Evolutionary conservation across 2,797 vertebrate species (phyloP), one percentile per base, ranked within the genome.

Genomic region (Cirrhinus molitorella): DNA sequence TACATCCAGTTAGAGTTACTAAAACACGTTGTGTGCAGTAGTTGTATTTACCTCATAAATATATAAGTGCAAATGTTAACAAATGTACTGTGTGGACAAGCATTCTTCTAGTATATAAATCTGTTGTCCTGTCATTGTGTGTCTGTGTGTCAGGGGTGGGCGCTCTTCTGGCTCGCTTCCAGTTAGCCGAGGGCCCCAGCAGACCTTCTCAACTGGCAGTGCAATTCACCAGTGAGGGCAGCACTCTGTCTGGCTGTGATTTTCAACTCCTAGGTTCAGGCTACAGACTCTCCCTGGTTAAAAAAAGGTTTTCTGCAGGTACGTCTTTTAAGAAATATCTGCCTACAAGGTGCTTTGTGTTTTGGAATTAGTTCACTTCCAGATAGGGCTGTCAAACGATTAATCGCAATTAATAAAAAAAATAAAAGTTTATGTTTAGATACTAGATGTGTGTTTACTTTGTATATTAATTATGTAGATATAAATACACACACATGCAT

Each of bases 261-360:
- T 98, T 99, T 80, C 97, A 99, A 91, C 96, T 99, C 43, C 94
- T 98, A 0, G 98, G 98, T 14, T 95, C 96, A 0, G 97, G 98
- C 1, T 99, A 99, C 89, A 95, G 98, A 87, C 97, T 99, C 85
- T 99, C 98, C 23, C 93, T 99, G 89, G 94, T 99, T 91, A 99
- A 99, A 92, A 99, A 98, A 93, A 97, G 98, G 89, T 99, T 99
- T 85, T 96, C 97, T 14, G 96, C 98, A 96, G 98, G 98, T 99
- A 85, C 84, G 81, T 77, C 2, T 81, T 77, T 47, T 55, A 68
- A 21, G 23, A 21, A 65, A 65, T 9, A 75, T 28, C 23, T 25
- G 25, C 23, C 23, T 61, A 25, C 12, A 61, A 51, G 16, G 49
- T 51, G 49, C 49, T 34, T 34, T n/a, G n/a, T n/a, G n/a, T n/a